phyloP scores from a whole-genome alignment of 2,113 vertebrate species.

The Carassius gibelio region DNA sequence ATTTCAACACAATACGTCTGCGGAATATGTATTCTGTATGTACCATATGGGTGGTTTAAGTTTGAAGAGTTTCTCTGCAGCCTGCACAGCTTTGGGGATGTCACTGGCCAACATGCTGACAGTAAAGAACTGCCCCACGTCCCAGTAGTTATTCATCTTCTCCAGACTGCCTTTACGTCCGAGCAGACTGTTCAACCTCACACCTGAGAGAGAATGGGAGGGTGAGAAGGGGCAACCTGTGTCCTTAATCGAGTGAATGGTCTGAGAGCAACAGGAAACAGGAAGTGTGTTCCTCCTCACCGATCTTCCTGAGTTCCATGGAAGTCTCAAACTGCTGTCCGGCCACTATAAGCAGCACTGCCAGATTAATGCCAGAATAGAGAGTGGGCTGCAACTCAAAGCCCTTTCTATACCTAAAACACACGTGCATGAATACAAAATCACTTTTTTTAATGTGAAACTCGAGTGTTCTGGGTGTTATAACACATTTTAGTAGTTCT shows the following conservation, averaged over 20 bases:
- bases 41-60: constrained; percentile 94
- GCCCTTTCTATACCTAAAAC: constrained; percentile 90
- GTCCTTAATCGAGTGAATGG: not conserved
- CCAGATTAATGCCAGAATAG: constrained; percentile 93
- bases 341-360: constrained; percentile 87
- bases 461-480: no score
- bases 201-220: constrained; percentile 72
- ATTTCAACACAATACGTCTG: not conserved
- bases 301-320: constrained; percentile 92
- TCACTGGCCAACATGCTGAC: constrained; percentile 91
- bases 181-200: constrained; percentile 88
- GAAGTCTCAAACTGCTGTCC: constrained; percentile 95
- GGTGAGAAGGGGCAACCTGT: not conserved
- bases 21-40: not conserved
- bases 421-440: not conserved
- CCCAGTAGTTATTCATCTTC: constrained; percentile 97
- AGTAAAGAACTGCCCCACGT: constrained; percentile 91
- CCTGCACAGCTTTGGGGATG: constrained; percentile 89
- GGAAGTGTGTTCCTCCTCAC: constrained; percentile 68
- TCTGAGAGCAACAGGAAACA: not conserved
- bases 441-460: no score
- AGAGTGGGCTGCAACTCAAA: constrained; percentile 94
- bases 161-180: constrained; percentile 93
- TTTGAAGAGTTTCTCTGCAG: constrained; percentile 92
- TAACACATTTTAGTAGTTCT: no score